Evolutionary conservation across 2,113 vertebrate species (phyloP).

Genomic region (rat (Rattus norvegicus)): GRCr8 NC_086036.1:6032501-6033000

Average conservation of each 20-base stretch:
- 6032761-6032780: background rate
- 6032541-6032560: background rate
- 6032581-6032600: background rate
- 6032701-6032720: background rate
- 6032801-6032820: background rate
- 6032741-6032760: background rate
- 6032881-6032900: background rate
- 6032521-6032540: background rate
- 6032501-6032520: background rate
- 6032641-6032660: background rate
- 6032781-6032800: background rate
- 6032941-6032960: background rate
- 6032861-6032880: background rate
- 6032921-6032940: background rate
- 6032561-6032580: background rate
- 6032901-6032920: background rate
- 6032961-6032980: background rate
- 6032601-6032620: background rate
- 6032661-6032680: background rate
- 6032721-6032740: background rate
- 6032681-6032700: background rate
- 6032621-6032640: background rate
- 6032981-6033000: background rate
- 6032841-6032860: background rate
- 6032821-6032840: background rate